phyloP scores from a whole-genome alignment of 2,113 vertebrate species.

The Neolamprologus ventralis region DNA sequence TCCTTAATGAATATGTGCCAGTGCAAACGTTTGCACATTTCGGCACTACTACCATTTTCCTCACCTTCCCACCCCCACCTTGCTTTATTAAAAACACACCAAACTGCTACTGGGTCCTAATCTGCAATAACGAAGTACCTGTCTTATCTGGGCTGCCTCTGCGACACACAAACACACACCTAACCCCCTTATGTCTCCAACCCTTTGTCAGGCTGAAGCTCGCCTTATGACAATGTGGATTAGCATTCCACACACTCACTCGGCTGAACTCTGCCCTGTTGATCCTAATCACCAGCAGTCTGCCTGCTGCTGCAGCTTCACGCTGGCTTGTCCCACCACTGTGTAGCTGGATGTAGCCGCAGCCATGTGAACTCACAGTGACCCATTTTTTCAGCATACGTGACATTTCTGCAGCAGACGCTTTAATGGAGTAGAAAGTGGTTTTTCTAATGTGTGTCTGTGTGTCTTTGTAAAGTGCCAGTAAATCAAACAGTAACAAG shows the following conservation, averaged over 20 bases:
- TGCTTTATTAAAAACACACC: constrained; percentile 31
- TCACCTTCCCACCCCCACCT: neutral
- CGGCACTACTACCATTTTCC: constrained; percentile 3
- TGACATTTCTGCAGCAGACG: constrained; percentile 35
- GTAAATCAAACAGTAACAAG: constrained; percentile 31
- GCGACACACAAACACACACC: neutral
- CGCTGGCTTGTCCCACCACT: neutral
- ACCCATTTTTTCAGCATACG: constrained; percentile 46
- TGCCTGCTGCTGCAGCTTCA: constrained; percentile 23
- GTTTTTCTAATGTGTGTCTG: neutral
- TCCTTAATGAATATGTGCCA: constrained; percentile 37
- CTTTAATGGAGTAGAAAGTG: constrained; percentile 34
- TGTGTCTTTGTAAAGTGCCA: neutral
- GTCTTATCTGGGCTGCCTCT: constrained; percentile 30
- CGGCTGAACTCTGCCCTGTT: constrained; percentile 58
- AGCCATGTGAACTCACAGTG: constrained; percentile 42
- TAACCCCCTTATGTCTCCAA: constrained; percentile 8
- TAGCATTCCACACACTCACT: constrained; percentile 64
- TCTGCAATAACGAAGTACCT: constrained; percentile 46
- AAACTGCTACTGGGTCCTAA: constrained; percentile 13
- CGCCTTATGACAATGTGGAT: constrained; percentile 58
- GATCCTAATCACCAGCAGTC: constrained; percentile 64
- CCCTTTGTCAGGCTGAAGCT: constrained; percentile 36
- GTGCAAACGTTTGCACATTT: constrained; percentile 34
- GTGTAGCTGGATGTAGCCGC: neutral